Evolutionary conservation across 2,113 vertebrate species (phyloP).

Genomic region (Athene cunicularia): DNA sequence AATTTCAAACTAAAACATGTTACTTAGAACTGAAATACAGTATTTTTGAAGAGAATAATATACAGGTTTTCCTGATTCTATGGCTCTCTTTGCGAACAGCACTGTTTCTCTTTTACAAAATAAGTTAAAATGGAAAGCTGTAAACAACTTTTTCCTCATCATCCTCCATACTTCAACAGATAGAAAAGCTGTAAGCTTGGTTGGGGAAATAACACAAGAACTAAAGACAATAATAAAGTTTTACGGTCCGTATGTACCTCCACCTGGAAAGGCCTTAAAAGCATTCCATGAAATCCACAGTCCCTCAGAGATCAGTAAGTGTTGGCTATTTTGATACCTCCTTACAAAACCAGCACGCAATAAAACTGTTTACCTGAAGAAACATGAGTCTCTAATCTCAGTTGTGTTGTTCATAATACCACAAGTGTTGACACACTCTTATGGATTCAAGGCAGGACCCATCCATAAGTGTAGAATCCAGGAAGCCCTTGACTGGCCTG

Average conservation of each 20-base stretch:
- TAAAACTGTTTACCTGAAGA: background rate
- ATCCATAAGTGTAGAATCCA: background rate
- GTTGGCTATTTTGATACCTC: background rate
- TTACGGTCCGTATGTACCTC: background rate
- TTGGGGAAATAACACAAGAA: background rate
- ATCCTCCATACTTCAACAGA: background rate
- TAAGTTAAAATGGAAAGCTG: background rate
- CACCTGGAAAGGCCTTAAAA: background rate
- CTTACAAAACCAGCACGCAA: background rate
- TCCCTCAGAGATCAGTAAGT: background rate
- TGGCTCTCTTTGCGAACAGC: background rate
- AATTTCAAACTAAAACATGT: background rate
- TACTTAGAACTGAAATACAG: background rate
- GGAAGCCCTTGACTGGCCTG: rapidly evolving
- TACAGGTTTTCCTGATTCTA: background rate
- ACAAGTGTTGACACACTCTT: background rate
- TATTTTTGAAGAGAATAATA: background rate
- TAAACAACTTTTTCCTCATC: background rate
- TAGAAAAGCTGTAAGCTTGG: background rate
- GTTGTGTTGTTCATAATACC: background rate
- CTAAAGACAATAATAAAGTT: background rate
- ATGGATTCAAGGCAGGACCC: background rate
- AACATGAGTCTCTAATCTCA: background rate
- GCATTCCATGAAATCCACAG: background rate
- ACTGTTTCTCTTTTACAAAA: background rate